Conservation (phyloP, 2,113 vertebrate species). For the Mobula hypostoma region DNA sequence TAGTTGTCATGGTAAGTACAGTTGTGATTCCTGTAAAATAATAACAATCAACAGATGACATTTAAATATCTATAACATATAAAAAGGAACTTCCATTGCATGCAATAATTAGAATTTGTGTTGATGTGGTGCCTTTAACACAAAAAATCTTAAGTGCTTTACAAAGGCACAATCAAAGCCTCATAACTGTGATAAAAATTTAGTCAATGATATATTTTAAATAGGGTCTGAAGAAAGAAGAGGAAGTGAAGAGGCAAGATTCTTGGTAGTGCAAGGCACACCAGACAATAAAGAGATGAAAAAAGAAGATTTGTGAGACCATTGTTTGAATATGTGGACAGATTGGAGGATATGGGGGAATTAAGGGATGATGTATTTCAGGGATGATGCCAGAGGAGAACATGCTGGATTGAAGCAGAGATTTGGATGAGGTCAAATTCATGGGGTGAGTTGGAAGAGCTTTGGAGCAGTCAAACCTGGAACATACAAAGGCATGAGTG, state of each 20-base stretch:
- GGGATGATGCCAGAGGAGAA: neutral
- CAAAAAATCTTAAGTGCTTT: neutral
- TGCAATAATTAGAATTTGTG: neutral
- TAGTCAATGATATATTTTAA: neutral
- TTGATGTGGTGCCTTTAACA: neutral
- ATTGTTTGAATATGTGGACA: neutral
- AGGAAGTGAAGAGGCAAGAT: neutral
- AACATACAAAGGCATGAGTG: neutral
- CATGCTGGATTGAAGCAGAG: neutral
- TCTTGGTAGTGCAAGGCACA: neutral
- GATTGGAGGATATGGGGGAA: neutral
- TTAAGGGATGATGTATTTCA: neutral
- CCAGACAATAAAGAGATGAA: neutral
- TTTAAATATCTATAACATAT: neutral
- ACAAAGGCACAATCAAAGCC: neutral
- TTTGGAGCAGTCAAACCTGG: neutral
- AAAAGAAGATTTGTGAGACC: neutral
- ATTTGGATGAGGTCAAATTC: conserved; percentile 3
- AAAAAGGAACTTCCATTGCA: neutral
- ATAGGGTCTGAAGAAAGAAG: neutral
- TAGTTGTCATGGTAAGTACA: conserved; percentile 92
- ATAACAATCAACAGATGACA: conserved; percentile 13
- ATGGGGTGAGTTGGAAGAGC: neutral
- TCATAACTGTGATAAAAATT: neutral
- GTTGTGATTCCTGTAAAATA: conserved; percentile 75